Evolutionary conservation across 2,113 vertebrate species (phyloP).

Genomic region (Ceyx cyanopectus): DNA sequence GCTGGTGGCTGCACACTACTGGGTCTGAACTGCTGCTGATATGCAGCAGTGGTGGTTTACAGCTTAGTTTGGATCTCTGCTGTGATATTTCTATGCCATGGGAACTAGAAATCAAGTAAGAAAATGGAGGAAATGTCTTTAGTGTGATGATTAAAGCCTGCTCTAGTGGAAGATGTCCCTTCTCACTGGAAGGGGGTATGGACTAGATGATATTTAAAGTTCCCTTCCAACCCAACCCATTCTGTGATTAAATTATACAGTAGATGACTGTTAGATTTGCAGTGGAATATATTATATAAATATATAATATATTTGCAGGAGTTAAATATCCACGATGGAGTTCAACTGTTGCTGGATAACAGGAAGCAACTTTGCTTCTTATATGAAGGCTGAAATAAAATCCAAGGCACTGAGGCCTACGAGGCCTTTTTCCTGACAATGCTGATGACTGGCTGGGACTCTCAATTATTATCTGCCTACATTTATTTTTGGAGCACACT

Average conservation of each 20-base stretch:
- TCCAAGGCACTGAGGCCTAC: not conserved
- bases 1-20: not conserved
- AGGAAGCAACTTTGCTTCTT: slow-evolving; percentile 63
- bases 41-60: not conserved
- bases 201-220: not conserved
- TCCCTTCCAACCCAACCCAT: not conserved
- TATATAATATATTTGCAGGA: too few species aligned
- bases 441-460: not conserved
- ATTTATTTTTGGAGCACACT: not conserved
- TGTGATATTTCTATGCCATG: not conserved
- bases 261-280: not conserved
- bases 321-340: slow-evolving; percentile 20
- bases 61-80: not conserved
- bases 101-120: not conserved
- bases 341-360: slow-evolving; percentile 36
- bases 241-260: not conserved
- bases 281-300: not conserved
- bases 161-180: not conserved
- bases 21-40: not conserved
- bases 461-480: not conserved
- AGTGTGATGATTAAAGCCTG: not conserved
- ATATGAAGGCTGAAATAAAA: slow-evolving; percentile 46
- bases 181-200: not conserved
- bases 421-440: not conserved
- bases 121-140: not conserved